A percentile compares a stretch with the other conserved stretches of the same genome.
Evolutionary conservation across 2,888 invertebrate genomes (phyloP).

Genomic region (Candidula unifasciata): DNA sequence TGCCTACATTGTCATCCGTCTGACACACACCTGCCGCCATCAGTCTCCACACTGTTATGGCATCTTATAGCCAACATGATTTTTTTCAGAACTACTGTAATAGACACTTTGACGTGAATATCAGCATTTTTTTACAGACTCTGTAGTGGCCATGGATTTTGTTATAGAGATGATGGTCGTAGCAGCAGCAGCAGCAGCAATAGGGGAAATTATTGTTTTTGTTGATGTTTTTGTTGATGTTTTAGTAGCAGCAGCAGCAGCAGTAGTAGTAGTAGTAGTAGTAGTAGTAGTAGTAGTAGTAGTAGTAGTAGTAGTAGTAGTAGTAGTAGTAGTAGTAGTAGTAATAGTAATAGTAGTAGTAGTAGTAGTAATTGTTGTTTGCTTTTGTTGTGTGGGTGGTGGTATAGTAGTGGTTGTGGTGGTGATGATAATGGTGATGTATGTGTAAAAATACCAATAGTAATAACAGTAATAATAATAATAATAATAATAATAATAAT

Average conservation of each 20-base stretch:
- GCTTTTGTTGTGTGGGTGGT: too few species aligned
- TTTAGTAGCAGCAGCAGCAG: conserved; percentile 10
- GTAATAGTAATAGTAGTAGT: conserved; percentile 9
- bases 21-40: too few species aligned
- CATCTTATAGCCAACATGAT: too few species aligned
- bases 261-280: conserved; percentile 21
- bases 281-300: conserved; percentile 28
- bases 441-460: neutral
- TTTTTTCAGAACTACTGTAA: too few species aligned
- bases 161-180: neutral
- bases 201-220: neutral
- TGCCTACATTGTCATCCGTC: too few species aligned
- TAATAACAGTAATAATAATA: neutral
- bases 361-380: neutral
- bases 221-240: neutral
- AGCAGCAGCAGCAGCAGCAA: neutral
- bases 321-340: conserved; percentile 22
- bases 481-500: neutral
- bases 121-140: too few species aligned
- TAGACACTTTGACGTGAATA: too few species aligned
- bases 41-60: too few species aligned
- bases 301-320: conserved; percentile 18
- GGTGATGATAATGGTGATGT: neutral
- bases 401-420: neutral
- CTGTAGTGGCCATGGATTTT: too few species aligned